Evolutionary conservation across 2,888 invertebrate genomes (phyloP).

Genomic region (Euplagia quadripunctaria): DNA sequence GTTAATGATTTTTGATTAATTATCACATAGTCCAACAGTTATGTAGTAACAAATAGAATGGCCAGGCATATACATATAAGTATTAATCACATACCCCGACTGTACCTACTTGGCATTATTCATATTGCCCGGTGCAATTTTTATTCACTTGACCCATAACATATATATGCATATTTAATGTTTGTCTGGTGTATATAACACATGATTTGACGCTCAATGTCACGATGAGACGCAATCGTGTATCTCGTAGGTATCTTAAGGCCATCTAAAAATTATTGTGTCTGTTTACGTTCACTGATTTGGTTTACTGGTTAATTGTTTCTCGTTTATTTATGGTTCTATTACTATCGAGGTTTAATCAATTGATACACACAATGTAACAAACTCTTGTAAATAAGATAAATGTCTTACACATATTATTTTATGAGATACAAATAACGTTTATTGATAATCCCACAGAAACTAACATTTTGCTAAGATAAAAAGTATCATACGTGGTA

Average conservation of each 20-base stretch:
- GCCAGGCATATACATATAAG: background rate
- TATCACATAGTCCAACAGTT: background rate
- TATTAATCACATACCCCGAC: background rate
- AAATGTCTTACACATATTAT: no score
- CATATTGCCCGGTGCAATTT: background rate
- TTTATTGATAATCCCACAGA: no score
- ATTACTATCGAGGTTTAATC: no score
- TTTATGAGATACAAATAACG: no score
- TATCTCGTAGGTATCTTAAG: conserved; percentile 34
- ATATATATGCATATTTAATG: conserved; percentile 10
- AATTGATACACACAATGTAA: no score
- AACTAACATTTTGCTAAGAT: no score
- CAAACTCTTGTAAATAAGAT: no score
- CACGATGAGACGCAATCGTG: conserved; percentile 46
- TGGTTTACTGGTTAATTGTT: no score
- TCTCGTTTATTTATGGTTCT: conserved; percentile 10
- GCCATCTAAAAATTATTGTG: conserved; percentile 33
- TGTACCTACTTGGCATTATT: background rate
- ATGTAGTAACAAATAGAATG: background rate
- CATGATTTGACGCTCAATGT: conserved; percentile 40
- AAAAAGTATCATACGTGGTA: no score
- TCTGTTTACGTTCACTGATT: conserved; percentile 33
- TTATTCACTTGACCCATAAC: background rate
- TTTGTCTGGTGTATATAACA: conserved; percentile 24
- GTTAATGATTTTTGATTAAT: background rate